A percentile compares a stretch with the other conserved stretches of the same genome.
phyloP scores from a whole-genome alignment of 2,888 invertebrate species.

The Subacronicta megacephala region DNA sequence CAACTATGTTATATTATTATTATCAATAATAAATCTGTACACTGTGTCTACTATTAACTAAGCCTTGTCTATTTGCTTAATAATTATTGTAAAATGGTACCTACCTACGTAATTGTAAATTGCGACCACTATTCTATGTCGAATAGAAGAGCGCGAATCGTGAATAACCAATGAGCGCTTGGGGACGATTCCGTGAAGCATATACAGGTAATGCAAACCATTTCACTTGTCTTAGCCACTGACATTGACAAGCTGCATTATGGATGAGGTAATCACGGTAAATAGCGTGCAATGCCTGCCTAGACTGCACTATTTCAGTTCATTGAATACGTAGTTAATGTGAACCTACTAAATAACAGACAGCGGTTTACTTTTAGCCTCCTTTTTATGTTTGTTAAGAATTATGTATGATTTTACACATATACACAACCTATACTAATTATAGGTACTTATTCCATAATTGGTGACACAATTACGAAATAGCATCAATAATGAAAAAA shows the following conservation, averaged over 20 bases:
- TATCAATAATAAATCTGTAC: conserved; percentile 41
- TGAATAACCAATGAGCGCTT: conserved; percentile 46
- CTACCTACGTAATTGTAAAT: conserved; percentile 23
- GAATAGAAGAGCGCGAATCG: conserved; percentile 49
- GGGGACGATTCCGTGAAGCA: conserved; percentile 40
- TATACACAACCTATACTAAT: too few relatives aligned
- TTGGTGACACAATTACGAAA: too few relatives aligned
- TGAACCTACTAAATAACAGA: conserved; percentile 21
- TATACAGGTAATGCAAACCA: conserved; percentile 31
- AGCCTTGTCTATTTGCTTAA: conserved; percentile 27
- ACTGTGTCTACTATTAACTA: background rate
- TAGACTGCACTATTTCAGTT: conserved; percentile 37
- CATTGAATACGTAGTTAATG: conserved; percentile 31
- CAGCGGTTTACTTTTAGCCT: conserved; percentile 5
- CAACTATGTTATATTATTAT: conserved; percentile 26
- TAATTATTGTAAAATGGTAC: conserved; percentile 18
- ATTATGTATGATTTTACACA: too few relatives aligned
- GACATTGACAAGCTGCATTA: conserved; percentile 70
- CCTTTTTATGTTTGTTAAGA: background rate
- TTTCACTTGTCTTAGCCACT: conserved; percentile 53
- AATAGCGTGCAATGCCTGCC: conserved; percentile 43
- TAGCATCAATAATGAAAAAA: too few relatives aligned
- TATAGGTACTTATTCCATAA: too few relatives aligned
- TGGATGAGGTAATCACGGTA: conserved; percentile 62
- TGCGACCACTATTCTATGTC: conserved; percentile 26